These are phyloP conservation scores for Coenobita brevimanus DNA, from an alignment of 1,140 invertebrate species.

Conservation along the genomic window DNA sequence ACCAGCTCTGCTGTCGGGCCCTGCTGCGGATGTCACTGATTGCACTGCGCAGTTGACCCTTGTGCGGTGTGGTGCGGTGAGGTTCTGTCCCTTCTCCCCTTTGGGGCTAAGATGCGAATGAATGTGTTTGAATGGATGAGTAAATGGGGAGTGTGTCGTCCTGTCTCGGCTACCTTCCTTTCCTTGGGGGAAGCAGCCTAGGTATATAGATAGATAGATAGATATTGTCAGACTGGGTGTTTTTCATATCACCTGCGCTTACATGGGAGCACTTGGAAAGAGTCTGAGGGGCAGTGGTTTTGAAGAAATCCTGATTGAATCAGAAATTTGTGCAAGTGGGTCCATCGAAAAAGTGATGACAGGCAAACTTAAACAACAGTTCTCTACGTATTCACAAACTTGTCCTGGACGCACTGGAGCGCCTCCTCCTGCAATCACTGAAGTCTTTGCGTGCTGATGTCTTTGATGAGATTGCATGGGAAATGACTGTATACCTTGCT, in stretches of 20 bases:
- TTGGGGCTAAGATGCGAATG: too few relatives aligned
- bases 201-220: neutral
- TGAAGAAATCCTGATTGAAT: neutral
- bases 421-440: neutral
- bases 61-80: too few relatives aligned
- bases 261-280: neutral
- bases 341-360: slow-evolving; percentile 4
- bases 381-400: neutral
- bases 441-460: neutral
- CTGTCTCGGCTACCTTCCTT: too few relatives aligned
- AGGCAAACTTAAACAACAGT: neutral
- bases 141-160: too few relatives aligned
- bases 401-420: slow-evolving; percentile 5
- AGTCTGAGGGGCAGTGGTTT: neutral
- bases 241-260: neutral
- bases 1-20: too few relatives aligned
- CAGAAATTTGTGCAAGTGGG: neutral
- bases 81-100: too few relatives aligned
- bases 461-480: neutral
- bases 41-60: too few relatives aligned
- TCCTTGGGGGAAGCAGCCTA: too few relatives aligned
- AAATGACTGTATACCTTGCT: neutral
- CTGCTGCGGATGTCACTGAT: too few relatives aligned
- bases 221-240: neutral
- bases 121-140: too few relatives aligned